phyloP scores from a whole-genome alignment of 2,797 vertebrate species.

The Crocodylus rhombifer region DNA sequence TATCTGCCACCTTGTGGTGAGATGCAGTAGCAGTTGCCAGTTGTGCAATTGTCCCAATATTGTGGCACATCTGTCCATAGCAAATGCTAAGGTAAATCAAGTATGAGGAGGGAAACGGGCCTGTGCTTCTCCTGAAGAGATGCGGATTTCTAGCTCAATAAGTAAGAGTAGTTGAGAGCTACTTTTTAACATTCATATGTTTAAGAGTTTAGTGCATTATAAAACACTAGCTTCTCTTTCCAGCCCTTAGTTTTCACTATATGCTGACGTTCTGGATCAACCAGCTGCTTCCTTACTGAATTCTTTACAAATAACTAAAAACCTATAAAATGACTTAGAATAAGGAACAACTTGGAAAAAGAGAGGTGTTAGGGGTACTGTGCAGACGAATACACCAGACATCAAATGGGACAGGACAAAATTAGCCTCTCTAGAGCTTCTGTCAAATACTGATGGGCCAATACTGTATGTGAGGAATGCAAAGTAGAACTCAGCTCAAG shows the following conservation, averaged over 20 bases:
- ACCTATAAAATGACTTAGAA: background rate
- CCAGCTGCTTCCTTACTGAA: background rate
- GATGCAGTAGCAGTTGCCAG: too few species aligned
- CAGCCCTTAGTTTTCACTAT: background rate
- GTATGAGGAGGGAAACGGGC: fast-evolving
- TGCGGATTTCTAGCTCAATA: background rate
- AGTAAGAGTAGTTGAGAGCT: background rate
- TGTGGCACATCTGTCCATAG: too few species aligned
- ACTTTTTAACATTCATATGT: background rate
- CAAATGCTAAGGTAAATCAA: background rate
- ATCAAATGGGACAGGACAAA: background rate
- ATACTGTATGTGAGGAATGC: background rate
- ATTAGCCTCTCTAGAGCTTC: background rate
- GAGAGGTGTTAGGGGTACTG: background rate
- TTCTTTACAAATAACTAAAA: background rate
- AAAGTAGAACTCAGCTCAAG: background rate
- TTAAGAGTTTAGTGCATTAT: background rate
- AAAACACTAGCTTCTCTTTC: background rate
- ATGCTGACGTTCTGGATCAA: background rate
- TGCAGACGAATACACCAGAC: background rate
- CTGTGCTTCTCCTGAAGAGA: background rate
- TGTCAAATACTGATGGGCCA: background rate
- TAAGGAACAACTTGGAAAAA: too few species aligned
- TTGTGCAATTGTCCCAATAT: too few species aligned
- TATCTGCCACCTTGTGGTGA: too few species aligned